Conservation (phyloP, 1,140 invertebrate species). For the Belonocnema kinseyi region DNA sequence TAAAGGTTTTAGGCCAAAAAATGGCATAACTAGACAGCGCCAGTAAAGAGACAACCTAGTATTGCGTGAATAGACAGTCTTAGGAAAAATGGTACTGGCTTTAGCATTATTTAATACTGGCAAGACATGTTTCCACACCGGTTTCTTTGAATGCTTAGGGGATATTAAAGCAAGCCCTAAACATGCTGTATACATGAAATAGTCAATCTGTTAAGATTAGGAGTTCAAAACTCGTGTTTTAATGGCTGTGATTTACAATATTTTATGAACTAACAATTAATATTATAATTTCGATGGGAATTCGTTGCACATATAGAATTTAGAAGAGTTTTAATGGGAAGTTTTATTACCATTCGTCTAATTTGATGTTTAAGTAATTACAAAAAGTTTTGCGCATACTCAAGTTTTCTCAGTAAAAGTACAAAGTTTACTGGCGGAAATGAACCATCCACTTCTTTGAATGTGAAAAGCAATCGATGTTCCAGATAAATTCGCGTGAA, state of each 20-base stretch:
- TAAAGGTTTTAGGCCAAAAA: too few species aligned
- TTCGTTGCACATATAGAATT: background rate
- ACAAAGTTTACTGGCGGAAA: slow-evolving; percentile 22
- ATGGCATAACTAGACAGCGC: too few species aligned
- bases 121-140: too few species aligned
- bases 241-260: background rate
- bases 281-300: background rate
- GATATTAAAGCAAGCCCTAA: too few species aligned
- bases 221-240: too few species aligned
- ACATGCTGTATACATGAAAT: too few species aligned
- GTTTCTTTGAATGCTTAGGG: too few species aligned
- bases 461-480: slow-evolving; percentile 5
- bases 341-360: slow-evolving; percentile 21
- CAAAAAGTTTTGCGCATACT: slow-evolving; percentile 14
- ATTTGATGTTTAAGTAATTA: slow-evolving; percentile 19
- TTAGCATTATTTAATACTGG: too few species aligned
- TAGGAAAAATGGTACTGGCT: too few species aligned
- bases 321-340: slow-evolving; percentile 12
- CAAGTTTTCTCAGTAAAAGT: slow-evolving; percentile 19
- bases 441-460: background rate
- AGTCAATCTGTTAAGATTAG: too few species aligned
- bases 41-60: too few species aligned
- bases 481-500: background rate
- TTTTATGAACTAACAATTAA: background rate
- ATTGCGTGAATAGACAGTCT: too few species aligned